Conservation (phyloP, 2,888 invertebrate species). For the Noctua janthe region DNA sequence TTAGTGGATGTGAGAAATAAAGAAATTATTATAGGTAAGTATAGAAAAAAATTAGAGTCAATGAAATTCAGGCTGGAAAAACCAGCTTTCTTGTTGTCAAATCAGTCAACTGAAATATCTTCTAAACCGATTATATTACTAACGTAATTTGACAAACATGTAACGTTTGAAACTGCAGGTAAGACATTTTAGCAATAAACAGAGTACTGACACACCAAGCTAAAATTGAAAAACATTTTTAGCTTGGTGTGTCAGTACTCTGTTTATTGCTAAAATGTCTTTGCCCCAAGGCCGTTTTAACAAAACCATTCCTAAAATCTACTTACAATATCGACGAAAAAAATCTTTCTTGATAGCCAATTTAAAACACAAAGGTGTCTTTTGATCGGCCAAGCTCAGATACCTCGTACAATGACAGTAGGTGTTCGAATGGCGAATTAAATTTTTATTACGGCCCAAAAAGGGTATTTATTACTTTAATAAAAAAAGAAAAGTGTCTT, state of each 20-base stretch:
- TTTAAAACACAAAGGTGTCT: conserved; percentile 60
- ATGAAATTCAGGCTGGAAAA: too few species aligned
- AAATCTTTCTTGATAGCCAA: conserved; percentile 52
- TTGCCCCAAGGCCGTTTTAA: neutral
- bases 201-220: neutral
- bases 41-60: too few species aligned
- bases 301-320: conserved; percentile 17
- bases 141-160: neutral
- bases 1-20: too few species aligned
- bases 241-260: too few species aligned
- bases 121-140: too few species aligned
- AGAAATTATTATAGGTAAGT: too few species aligned
- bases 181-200: neutral
- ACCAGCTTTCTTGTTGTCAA: too few species aligned
- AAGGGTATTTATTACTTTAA: conserved; percentile 68
- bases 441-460: conserved; percentile 64
- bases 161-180: neutral
- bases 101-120: too few species aligned
- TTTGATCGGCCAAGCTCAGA: conserved; percentile 42
- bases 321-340: conserved; percentile 32
- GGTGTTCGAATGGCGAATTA: conserved; percentile 65
- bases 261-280: too few species aligned
- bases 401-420: conserved; percentile 37
- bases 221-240: conserved; percentile 4
- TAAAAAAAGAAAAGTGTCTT: conserved; percentile 59